Conservation (phyloP, 2,888 invertebrate species). For the Agrochola litura region DNA sequence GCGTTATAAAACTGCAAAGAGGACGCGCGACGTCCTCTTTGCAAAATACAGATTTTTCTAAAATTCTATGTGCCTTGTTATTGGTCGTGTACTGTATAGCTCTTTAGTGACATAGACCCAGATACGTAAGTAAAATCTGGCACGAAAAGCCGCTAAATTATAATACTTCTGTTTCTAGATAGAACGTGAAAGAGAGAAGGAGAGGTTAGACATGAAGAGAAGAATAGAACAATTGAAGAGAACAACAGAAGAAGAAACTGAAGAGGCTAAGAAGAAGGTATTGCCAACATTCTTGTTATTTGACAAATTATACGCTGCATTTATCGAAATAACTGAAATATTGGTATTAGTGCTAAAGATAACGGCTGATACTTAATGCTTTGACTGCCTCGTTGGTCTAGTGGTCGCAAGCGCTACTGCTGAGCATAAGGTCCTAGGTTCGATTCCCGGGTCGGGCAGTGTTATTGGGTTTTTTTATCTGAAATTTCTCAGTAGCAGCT, state of each 20-base stretch:
- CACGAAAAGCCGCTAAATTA: neutral
- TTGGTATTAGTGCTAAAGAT: no score
- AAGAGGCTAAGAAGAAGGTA: slow-evolving; percentile 96
- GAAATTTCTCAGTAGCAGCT: no score
- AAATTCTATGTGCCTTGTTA: neutral
- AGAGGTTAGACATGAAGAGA: slow-evolving; percentile 96
- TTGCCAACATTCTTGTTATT: neutral
- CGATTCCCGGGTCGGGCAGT: no score
- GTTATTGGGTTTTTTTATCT: no score
- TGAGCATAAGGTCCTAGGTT: no score
- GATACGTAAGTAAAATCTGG: neutral
- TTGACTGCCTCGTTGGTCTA: no score
- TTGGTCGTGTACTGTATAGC: neutral
- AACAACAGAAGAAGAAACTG: slow-evolving; percentile 96
- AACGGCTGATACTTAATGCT: neutral
- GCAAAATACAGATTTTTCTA: neutral
- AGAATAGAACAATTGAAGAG: slow-evolving; percentile 96
- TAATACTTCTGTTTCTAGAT: slow-evolving; percentile 87
- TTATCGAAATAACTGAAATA: neutral
- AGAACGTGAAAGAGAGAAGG: slow-evolving; percentile 97
- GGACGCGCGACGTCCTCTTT: neutral
- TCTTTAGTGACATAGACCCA: neutral
- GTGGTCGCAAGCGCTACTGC: no score
- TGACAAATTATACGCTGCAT: neutral
- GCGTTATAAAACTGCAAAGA: neutral